A percentile compares a stretch with the other conserved stretches of the same genome.
Evolutionary conservation across 1,140 invertebrate genomes (phyloP).

Genomic region (Drosophila orosa): DNA sequence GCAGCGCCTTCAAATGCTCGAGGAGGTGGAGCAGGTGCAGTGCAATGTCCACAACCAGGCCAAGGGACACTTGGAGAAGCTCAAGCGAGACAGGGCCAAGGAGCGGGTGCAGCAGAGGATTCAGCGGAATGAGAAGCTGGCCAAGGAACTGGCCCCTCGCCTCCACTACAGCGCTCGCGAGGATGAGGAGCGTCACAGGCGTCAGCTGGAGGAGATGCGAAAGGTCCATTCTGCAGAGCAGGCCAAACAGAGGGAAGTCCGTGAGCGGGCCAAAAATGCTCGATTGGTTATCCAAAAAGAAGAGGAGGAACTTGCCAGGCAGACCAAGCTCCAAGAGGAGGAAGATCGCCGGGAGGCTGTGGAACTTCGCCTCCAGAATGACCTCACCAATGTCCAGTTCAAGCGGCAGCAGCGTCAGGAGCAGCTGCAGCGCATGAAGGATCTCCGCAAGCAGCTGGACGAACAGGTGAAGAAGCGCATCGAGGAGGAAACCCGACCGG

Average conservation of each 20-base stretch:
- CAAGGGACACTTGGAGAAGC: slow-evolving; percentile 55
- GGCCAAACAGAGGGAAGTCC: slow-evolving; percentile 33
- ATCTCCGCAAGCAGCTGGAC: slow-evolving; percentile 54
- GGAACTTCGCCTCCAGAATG: slow-evolving; percentile 49
- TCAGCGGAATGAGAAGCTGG: slow-evolving; percentile 53
- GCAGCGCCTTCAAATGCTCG: slow-evolving; percentile 58
- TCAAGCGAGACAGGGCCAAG: slow-evolving; percentile 43
- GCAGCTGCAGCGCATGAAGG: slow-evolving; percentile 41
- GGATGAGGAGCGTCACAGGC: slow-evolving; percentile 55
- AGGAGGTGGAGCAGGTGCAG: slow-evolving; percentile 65
- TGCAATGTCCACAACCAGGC: slow-evolving; percentile 71
- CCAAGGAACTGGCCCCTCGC: slow-evolving; percentile 51
- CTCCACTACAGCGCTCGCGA: slow-evolving; percentile 65
- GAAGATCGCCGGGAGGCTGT: slow-evolving; percentile 34
- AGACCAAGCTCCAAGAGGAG: slow-evolving; percentile 22
- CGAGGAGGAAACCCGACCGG: slow-evolving; percentile 47
- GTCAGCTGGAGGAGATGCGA: slow-evolving; percentile 62
- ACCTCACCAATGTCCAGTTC: slow-evolving; percentile 59
- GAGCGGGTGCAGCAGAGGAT: slow-evolving; percentile 55
- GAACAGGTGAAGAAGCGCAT: slow-evolving; percentile 50
- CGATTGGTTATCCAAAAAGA: slow-evolving; percentile 53
- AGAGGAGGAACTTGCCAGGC: slow-evolving; percentile 56
- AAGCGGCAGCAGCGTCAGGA: slow-evolving; percentile 58
- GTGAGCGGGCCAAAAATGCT: slow-evolving; percentile 38
- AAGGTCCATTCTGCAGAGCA: slow-evolving; percentile 71